Evolutionary conservation across 2,113 vertebrate genomes (phyloP).

Genomic region (Nycticorax nycticorax): DNA sequence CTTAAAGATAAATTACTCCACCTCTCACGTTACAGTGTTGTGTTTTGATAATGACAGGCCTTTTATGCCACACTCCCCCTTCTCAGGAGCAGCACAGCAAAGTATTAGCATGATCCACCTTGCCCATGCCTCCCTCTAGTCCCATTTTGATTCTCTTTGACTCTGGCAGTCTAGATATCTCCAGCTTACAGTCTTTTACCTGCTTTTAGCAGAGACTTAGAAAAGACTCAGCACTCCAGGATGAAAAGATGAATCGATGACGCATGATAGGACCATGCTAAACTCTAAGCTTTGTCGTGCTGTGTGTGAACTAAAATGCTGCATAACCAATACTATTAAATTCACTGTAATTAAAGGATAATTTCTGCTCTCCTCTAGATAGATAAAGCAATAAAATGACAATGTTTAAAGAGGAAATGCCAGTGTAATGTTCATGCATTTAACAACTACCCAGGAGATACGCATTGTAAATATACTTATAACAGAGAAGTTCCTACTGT

Average conservation of each 20-base stretch:
- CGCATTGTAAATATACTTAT: conserved; percentile 53
- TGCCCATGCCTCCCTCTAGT: not conserved
- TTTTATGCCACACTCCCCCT: conserved; percentile 43
- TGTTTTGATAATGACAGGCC: conserved; percentile 70
- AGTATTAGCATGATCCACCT: not conserved
- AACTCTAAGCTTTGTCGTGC: not conserved
- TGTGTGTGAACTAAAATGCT: not conserved
- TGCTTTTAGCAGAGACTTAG: not conserved
- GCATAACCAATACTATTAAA: conserved; percentile 7
- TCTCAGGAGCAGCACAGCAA: not conserved
- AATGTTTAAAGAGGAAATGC: conserved; percentile 52
- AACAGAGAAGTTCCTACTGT: conserved; percentile 56
- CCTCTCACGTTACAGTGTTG: conserved; percentile 58
- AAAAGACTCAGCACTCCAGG: not conserved
- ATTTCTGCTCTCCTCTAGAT: conserved; percentile 52
- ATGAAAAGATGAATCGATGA: conserved; percentile 12
- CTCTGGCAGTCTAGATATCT: not conserved
- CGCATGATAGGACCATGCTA: not conserved
- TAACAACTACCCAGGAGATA: conserved; percentile 59
- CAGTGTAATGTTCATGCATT: conserved; percentile 32
- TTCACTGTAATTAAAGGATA: conserved; percentile 63
- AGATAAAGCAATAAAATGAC: conserved; percentile 56
- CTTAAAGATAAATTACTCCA: conserved; percentile 75
- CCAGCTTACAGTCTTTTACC: not conserved
- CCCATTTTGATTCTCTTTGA: conserved; percentile 6